phyloP scores from a whole-genome alignment of 2,113 vertebrate species.

The Daboia siamensis region DNA sequence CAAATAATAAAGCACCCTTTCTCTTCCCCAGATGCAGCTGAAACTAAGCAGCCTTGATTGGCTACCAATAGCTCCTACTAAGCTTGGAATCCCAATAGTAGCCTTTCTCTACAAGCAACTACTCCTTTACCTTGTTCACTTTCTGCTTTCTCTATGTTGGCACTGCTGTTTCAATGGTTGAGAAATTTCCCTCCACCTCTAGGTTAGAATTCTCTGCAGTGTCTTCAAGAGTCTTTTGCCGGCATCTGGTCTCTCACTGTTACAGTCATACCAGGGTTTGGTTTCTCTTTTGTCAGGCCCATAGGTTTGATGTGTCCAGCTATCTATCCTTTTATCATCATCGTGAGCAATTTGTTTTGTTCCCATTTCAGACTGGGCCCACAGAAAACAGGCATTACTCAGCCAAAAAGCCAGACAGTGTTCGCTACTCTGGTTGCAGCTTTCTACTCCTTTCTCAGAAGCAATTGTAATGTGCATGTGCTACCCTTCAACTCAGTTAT shows the following conservation, averaged over 20 bases:
- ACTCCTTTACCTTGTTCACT: not conserved
- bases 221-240: not conserved
- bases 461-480: not conserved
- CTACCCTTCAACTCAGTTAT: not conserved
- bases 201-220: not conserved
- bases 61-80: not conserved
- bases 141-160: not conserved
- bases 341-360: not conserved
- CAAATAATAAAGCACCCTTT: not conserved
- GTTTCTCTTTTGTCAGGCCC: not conserved
- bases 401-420: not conserved
- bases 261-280: not conserved
- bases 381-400: not conserved
- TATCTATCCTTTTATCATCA: not conserved
- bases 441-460: not conserved
- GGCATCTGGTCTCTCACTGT: not conserved
- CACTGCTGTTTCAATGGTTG: not conserved
- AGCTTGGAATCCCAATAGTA: not conserved
- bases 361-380: not conserved
- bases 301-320: not conserved
- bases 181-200: not conserved
- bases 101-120: not conserved
- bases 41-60: not conserved
- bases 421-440: not conserved
- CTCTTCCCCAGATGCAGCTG: not conserved